Percentiles rank a stretch among this genome's conserved stretches.
phyloP scores from a whole-genome alignment of 2,113 vertebrate species.

The Perccottus glenii region DNA sequence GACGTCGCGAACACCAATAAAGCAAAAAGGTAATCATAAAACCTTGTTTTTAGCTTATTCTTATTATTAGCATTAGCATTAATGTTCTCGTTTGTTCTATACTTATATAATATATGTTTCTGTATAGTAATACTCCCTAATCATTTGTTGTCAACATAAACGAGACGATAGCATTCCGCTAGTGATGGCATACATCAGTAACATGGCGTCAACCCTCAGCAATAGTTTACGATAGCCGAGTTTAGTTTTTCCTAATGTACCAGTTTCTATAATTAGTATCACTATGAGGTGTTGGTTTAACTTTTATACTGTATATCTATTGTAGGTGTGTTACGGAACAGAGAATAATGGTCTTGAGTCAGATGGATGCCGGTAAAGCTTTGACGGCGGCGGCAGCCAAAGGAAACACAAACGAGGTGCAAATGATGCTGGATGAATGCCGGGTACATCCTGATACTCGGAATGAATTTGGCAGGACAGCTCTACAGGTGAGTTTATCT shows the following conservation, averaged over 20 bases:
- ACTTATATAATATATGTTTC: neutral
- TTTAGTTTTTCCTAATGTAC: neutral
- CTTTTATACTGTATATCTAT: neutral
- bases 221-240: constrained; percentile 40
- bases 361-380: constrained; percentile 82
- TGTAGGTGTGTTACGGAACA: constrained; percentile 18
- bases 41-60: constrained; percentile 2
- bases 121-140: neutral
- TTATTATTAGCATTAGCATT: constrained; percentile 41
- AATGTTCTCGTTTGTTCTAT: constrained; percentile 56
- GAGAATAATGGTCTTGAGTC: constrained; percentile 81
- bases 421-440: constrained; percentile 83
- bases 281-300: neutral
- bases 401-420: constrained; percentile 83
- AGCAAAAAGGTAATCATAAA: constrained; percentile 46
- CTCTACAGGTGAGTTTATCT: constrained; percentile 82
- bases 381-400: constrained; percentile 85
- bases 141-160: neutral
- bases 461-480: constrained; percentile 87
- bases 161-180: constrained; percentile 14
- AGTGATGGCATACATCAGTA: constrained; percentile 14
- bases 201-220: constrained; percentile 52
- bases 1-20: constrained; percentile 43
- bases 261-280: neutral
- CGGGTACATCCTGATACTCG: constrained; percentile 83